Base-by-base conservation (phyloP, 2,888 invertebrate genomes). In the Hydropsyche betteni region DNA sequence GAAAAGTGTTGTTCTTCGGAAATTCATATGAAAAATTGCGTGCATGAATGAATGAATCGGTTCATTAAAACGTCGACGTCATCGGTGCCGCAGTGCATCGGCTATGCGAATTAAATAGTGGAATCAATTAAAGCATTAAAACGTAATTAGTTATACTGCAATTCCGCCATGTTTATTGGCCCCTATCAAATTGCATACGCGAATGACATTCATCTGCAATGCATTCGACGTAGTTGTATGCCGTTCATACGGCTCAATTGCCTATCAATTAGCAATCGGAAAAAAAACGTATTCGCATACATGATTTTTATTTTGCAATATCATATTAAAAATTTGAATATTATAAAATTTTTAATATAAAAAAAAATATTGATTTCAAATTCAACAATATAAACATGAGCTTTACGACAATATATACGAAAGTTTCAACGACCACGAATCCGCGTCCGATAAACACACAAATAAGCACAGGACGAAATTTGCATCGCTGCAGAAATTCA, bases 61-160 rank as follows among this genome's bases (percentile, higher is more conserved):
- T 64, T n/a, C 24, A 44, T 44, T 44, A 24, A 6, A 24, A 2
- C 33, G 34, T 5, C 71, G 53, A 24, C 55, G 33, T 52, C 16
- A 70, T 70, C 44, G 72, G 36, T 36, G 70, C 70, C 55, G 53
- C 24, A 55, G 69, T 69, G 69, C 50, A 53, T 75, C 75, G 55
- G 68, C 75, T 58, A 77, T 64, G 75, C 68, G 75, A 77, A 77
- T 77, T 77, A 75, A 75, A 77, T 72, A 72, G 75, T 77, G 74
- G 73, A 69, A 75, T 73, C 75, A 77, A 77, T 77, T 77, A 77
- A 75, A 75, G 73, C 69, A 77, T 77, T 77, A 77, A 74, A 75
- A 73, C 77, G 44, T 50, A 70, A 70, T 75, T 55, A 70, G 72
- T 72, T 72, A 55, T 72, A 61, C 55, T 52, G 72, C 72, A 72